Evolutionary conservation across 2,888 invertebrate species (phyloP).

Genomic region (Tenthredo scrophulariae): DNA sequence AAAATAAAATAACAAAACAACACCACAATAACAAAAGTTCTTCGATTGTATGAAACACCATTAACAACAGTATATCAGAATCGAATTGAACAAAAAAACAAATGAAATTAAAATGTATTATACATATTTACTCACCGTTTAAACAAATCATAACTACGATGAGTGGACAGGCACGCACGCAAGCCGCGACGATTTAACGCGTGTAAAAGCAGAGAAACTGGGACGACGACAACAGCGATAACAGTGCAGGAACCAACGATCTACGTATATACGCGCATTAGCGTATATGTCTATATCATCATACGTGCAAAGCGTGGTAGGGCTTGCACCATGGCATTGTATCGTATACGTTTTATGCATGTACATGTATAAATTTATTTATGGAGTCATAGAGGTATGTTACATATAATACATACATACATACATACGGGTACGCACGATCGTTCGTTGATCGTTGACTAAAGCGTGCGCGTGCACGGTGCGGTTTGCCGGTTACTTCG

Average conservation of each 20-base stretch:
- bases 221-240: conserved; percentile 74
- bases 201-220: conserved; percentile 73
- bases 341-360: conserved; percentile 15
- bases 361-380: conserved; percentile 29
- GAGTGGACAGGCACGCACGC: conserved; percentile 48
- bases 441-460: not conserved
- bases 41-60: too few relatives aligned
- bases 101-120: not conserved
- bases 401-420: not conserved
- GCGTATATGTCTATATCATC: not conserved
- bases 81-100: not conserved
- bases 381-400: not conserved
- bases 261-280: not conserved
- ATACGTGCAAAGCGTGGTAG: not conserved
- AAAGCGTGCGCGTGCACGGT: not conserved
- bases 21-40: too few relatives aligned
- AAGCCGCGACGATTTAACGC: conserved; percentile 32
- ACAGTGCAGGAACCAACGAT: conserved; percentile 65
- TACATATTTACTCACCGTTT: not conserved
- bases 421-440: not conserved
- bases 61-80: too few relatives aligned
- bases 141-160: conserved; percentile 1
- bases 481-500: not conserved
- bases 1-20: too few relatives aligned
- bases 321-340: conserved; percentile 14